Evolutionary conservation across 2,797 vertebrate species (phyloP).

Genomic region (Alectoris magna): DNA sequence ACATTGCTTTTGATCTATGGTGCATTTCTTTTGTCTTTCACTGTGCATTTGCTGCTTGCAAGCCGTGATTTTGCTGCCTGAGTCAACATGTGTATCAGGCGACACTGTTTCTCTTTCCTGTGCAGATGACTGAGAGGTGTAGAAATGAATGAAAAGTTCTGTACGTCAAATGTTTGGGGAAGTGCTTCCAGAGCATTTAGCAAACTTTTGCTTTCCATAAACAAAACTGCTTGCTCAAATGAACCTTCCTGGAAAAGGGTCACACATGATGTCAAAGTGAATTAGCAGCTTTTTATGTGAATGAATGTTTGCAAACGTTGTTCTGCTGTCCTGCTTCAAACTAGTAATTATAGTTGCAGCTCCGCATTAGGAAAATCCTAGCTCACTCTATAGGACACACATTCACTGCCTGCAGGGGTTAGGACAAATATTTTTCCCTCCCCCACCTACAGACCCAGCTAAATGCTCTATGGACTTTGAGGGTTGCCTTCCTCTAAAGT

Average conservation of each 20-base stretch:
- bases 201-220: conserved; percentile 61
- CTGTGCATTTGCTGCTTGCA: not conserved
- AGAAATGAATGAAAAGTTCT: conserved; percentile 1
- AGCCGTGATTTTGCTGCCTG: not conserved
- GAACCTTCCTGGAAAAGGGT: conserved; percentile 61
- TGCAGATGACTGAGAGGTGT: not conserved
- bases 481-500: conserved; percentile 27
- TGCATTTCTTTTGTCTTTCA: not conserved
- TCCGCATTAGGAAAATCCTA: not conserved
- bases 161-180: not conserved
- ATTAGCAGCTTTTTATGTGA: conserved; percentile 50
- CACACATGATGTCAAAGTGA: conserved; percentile 65
- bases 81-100: accelerated
- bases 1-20: not conserved
- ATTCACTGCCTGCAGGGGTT: conserved; percentile 45
- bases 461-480: not conserved
- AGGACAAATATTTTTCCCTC: conserved; percentile 18
- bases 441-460: not conserved
- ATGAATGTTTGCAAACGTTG: conserved; percentile 43
- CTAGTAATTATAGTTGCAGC: conserved; percentile 19
- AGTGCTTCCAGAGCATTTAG: conserved; percentile 35
- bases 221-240: conserved; percentile 44
- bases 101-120: not conserved
- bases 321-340: conserved; percentile 30
- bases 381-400: conserved; percentile 14